Conservation (phyloP, 2,888 invertebrate genomes). For the Marasmarcha lunaedactyla region DNA sequence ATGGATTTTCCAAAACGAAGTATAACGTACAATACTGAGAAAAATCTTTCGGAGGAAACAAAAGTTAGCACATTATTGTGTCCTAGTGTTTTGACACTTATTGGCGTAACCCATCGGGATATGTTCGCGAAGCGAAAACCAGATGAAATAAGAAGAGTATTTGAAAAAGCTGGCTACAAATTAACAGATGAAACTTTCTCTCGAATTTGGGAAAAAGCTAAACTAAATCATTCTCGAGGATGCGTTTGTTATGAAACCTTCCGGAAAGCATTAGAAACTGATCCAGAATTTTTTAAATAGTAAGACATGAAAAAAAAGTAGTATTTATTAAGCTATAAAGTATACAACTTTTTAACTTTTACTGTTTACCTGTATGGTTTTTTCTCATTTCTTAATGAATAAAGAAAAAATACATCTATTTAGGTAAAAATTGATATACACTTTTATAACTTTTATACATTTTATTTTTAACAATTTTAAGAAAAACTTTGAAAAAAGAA, state of each 20-base stretch:
- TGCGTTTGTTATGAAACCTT: conserved; percentile 60
- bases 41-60: conserved; percentile 24
- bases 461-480: too few species aligned
- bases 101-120: conserved; percentile 27
- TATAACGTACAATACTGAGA: too few species aligned
- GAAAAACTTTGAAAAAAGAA: too few species aligned
- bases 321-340: too few species aligned
- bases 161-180: conserved; percentile 40
- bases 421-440: too few species aligned
- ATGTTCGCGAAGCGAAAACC: conserved; percentile 24
- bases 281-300: too few species aligned
- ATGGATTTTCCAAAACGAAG: conserved; percentile 16
- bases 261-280: conserved; percentile 10
- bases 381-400: too few species aligned
- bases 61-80: conserved; percentile 22
- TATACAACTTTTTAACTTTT: too few species aligned
- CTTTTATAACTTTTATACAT: too few species aligned
- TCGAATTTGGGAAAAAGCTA: conserved; percentile 43
- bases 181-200: conserved; percentile 47
- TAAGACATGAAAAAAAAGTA: too few species aligned
- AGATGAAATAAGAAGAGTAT: conserved; percentile 32
- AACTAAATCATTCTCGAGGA: conserved; percentile 40
- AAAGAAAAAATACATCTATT: too few species aligned
- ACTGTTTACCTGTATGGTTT: too few species aligned
- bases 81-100: conserved; percentile 24